Evolutionary conservation across 2,797 vertebrate genomes (phyloP).

Genomic region (Schizopygopsis pylzovi): DNA sequence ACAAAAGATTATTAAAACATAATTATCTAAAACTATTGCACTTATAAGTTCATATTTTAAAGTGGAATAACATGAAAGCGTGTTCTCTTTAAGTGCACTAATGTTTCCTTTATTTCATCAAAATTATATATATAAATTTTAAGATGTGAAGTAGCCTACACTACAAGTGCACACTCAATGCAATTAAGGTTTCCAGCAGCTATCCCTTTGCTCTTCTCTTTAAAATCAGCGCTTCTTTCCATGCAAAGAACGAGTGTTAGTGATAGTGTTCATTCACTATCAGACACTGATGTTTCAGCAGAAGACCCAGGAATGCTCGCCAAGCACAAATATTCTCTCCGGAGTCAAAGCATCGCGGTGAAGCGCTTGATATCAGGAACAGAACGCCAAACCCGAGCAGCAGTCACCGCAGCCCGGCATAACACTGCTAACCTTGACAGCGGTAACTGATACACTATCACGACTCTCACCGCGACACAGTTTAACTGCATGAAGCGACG

Average conservation of each 20-base stretch:
- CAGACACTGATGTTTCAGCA: conserved; percentile 54
- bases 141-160: neutral
- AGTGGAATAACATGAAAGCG: neutral
- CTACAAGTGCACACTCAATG: neutral
- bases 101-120: neutral
- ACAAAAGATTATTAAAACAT: neutral
- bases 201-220: neutral
- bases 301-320: conserved; percentile 60
- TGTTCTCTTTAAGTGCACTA: neutral
- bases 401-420: conserved; percentile 78
- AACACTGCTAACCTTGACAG: conserved; percentile 72
- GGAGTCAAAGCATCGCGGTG: conserved; percentile 78
- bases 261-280: conserved; percentile 24
- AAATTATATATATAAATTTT: neutral
- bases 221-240: neutral
- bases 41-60: neutral
- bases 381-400: conserved; percentile 68
- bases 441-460: conserved; percentile 48
- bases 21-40: too few relatives aligned
- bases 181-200: neutral
- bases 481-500: neutral
- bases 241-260: neutral
- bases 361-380: conserved; percentile 74
- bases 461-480: conserved; percentile 7
- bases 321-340: conserved; percentile 65